These are phyloP conservation scores for Seira musarum DNA, from an alignment of 2,888 invertebrate species.

Conservation along the genomic window DNA sequence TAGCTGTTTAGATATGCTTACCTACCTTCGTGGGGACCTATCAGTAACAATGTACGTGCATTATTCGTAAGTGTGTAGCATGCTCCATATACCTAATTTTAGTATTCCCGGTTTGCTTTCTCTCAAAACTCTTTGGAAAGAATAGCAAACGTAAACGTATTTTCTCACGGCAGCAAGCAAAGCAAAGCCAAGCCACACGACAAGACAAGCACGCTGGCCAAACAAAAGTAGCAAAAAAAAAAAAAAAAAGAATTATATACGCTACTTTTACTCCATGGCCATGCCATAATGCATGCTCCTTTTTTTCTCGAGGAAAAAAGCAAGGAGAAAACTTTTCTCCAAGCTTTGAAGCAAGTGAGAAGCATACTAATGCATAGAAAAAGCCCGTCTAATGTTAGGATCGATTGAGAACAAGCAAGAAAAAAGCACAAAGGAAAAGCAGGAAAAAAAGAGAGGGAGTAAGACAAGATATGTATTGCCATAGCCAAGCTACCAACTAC, in stretches of 20 bases:
- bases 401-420: slow-evolving; percentile 55
- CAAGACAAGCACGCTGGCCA: slow-evolving; percentile 7
- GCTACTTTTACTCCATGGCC: slow-evolving; percentile 11
- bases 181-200: not conserved
- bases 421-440: slow-evolving; percentile 39
- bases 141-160: not conserved
- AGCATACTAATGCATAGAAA: slow-evolving; percentile 24
- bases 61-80: slow-evolving; percentile 7
- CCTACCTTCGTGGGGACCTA: too few species aligned
- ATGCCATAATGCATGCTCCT: not conserved
- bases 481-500: not conserved
- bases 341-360: not conserved
- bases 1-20: too few species aligned
- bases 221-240: slow-evolving; percentile 5
- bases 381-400: slow-evolving; percentile 21
- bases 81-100: slow-evolving; percentile 50
- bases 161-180: not conserved
- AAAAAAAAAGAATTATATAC: not conserved
- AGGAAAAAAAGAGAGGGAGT: slow-evolving; percentile 21
- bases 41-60: too few species aligned
- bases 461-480: not conserved
- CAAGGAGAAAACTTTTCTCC: slow-evolving; percentile 11
- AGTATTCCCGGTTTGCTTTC: slow-evolving; percentile 30
- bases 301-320: slow-evolving; percentile 5
- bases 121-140: not conserved